Evolutionary conservation across 2,113 vertebrate species (phyloP).

Genomic region (Serilophus lunatus): DNA sequence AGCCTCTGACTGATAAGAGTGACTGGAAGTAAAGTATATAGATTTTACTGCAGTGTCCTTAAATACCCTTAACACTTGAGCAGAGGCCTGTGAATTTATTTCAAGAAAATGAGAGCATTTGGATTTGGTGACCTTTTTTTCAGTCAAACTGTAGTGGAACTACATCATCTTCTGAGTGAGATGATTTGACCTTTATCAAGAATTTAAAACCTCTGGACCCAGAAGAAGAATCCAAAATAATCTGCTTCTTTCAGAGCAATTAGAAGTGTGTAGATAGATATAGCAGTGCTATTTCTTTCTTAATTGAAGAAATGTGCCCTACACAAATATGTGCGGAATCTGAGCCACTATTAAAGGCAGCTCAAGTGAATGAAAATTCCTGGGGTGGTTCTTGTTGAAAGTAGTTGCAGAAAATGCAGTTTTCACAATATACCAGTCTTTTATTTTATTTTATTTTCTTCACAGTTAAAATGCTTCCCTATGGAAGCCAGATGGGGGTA

Average conservation of each 20-base stretch:
- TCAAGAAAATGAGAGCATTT: neutral
- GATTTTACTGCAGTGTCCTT: neutral
- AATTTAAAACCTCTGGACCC: constrained; percentile 2
- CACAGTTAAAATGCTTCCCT: neutral
- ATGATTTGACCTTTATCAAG: constrained; percentile 26
- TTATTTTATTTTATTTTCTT: neutral
- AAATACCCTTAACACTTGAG: neutral
- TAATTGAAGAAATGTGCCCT: neutral
- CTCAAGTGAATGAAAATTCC: neutral
- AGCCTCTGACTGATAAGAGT: neutral
- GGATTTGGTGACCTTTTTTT: constrained; percentile 42
- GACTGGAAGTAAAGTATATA: neutral
- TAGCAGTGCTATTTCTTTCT: neutral
- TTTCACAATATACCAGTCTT: neutral
- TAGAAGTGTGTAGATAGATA: neutral
- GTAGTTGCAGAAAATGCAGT: neutral
- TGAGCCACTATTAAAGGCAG: neutral
- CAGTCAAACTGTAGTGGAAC: neutral
- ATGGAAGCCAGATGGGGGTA: neutral
- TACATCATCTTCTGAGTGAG: constrained; percentile 12
- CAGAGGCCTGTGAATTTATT: neutral
- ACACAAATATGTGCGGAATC: neutral
- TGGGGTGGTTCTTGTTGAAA: neutral
- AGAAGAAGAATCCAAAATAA: neutral
- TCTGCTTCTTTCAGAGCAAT: neutral